A percentile compares a stretch with the other conserved stretches of the same genome.
phyloP scores from a whole-genome alignment of 2,888 invertebrate species.

The Agrenia bidenticulata region DNA sequence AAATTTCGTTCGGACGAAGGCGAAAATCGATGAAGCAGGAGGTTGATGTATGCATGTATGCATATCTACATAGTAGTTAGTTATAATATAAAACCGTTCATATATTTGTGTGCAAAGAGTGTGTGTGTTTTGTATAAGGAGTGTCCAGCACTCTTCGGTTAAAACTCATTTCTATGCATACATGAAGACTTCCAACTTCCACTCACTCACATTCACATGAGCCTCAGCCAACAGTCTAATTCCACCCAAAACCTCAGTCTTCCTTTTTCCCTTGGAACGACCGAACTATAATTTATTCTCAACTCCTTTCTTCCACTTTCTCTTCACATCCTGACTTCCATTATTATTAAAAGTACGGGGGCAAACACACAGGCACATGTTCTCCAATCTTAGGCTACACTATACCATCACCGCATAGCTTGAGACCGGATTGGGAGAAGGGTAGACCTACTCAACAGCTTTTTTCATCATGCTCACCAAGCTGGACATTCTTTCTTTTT shows the following conservation, averaged over 20 bases:
- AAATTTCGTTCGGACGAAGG: constrained; percentile 29
- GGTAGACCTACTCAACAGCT: too few species aligned
- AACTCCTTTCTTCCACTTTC: constrained; percentile 14
- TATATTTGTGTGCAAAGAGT: not conserved
- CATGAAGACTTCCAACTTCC: constrained; percentile 27
- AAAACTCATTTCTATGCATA: constrained; percentile 44
- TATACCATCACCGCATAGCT: too few species aligned
- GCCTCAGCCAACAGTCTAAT: constrained; percentile 3
- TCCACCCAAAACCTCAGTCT: constrained; percentile 7
- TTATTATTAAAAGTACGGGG: not conserved
- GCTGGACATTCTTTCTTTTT: too few species aligned
- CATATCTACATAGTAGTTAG: constrained; percentile 8
- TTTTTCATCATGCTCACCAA: too few species aligned
- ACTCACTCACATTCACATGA: too few species aligned
- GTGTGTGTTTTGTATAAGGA: constrained; percentile 4
- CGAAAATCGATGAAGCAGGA: constrained; percentile 42
- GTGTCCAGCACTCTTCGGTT: constrained; percentile 11
- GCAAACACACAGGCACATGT: not conserved
- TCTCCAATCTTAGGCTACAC: too few species aligned
- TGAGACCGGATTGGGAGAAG: too few species aligned
- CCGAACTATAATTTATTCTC: constrained; percentile 17
- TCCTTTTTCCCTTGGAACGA: constrained; percentile 9
- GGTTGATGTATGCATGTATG: constrained; percentile 28
- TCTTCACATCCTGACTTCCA: not conserved
- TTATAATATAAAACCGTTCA: constrained; percentile 3